Evolutionary conservation across 1,140 invertebrate genomes (phyloP).

Genomic region (Drosophila nebulosa): DNA sequence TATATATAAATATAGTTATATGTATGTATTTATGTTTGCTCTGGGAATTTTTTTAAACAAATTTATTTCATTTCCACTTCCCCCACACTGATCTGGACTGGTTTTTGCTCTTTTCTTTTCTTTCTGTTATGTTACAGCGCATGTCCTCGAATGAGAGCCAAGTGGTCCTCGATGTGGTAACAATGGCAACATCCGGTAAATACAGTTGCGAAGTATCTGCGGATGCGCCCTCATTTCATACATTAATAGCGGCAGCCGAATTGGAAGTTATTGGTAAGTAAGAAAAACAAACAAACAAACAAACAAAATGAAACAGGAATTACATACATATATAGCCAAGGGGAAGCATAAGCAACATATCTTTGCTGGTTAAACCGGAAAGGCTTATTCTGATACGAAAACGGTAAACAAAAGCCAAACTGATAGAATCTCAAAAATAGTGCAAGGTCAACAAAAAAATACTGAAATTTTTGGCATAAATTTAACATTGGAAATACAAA

Average conservation of each 20-base stretch:
- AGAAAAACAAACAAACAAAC: conserved; percentile 13
- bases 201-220: conserved; percentile 92
- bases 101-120: conserved; percentile 18
- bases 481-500: too few species aligned
- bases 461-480: too few species aligned
- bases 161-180: conserved; percentile 83
- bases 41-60: conserved; percentile 44
- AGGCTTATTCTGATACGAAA: not conserved
- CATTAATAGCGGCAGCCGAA: conserved; percentile 85
- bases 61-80: conserved; percentile 40
- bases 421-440: too few species aligned
- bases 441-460: too few species aligned
- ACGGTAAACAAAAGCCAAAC: not conserved
- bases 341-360: not conserved
- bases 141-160: conserved; percentile 84
- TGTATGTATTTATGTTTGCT: conserved; percentile 14
- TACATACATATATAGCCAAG: not conserved
- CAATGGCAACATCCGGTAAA: conserved; percentile 84
- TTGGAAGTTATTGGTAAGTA: conserved; percentile 89
- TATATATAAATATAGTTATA: conserved; percentile 25
- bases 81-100: not conserved
- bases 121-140: conserved; percentile 80
- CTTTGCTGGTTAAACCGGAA: not conserved
- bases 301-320: not conserved
- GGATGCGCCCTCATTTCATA: conserved; percentile 92